Conservation (phyloP, 2,797 vertebrate species). For the Notolepis coatsorum region DNA sequence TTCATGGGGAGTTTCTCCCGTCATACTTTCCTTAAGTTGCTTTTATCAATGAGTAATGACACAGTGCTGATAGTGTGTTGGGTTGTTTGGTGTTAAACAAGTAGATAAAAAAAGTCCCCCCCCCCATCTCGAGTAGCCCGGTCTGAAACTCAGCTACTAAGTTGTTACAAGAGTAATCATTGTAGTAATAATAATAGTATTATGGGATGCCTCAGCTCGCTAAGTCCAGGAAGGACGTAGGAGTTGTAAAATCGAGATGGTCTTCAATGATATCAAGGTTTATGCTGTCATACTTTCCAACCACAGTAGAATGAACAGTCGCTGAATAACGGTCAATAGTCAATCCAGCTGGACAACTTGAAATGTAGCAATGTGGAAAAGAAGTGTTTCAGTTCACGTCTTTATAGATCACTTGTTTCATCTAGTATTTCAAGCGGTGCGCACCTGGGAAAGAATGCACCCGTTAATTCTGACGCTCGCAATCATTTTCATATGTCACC, state of each 20-base stretch:
- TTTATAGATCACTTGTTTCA: slow-evolving; percentile 40
- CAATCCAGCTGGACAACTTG: slow-evolving; percentile 49
- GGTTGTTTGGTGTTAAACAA: slow-evolving; percentile 17
- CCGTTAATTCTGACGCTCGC: slow-evolving; percentile 16
- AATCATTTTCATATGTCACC: slow-evolving; percentile 28
- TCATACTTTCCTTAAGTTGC: slow-evolving; percentile 53
- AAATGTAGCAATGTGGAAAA: slow-evolving; percentile 43
- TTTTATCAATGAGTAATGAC: slow-evolving; percentile 11
- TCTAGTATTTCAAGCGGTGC: slow-evolving; percentile 34
- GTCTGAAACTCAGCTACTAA: slow-evolving; percentile 1
- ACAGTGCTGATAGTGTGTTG: slow-evolving; percentile 26
- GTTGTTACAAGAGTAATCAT: not conserved
- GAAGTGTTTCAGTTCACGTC: slow-evolving; percentile 32
- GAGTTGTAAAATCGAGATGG: slow-evolving; percentile 26
- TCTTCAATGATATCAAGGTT: slow-evolving; percentile 19
- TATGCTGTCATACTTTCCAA: slow-evolving; percentile 60
- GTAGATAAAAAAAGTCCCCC: slow-evolving; percentile 31
- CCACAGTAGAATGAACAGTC: slow-evolving; percentile 31
- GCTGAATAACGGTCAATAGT: slow-evolving; percentile 11
- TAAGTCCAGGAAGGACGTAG: slow-evolving; percentile 11
- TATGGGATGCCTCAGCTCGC: too few species aligned
- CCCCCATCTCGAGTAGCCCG: not conserved
- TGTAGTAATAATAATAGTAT: slow-evolving; percentile 3
- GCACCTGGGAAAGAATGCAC: slow-evolving; percentile 17
- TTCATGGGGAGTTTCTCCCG: not conserved